Conservation (phyloP, 2,797 vertebrate species). For the Lagocephalus sceleratus region DNA sequence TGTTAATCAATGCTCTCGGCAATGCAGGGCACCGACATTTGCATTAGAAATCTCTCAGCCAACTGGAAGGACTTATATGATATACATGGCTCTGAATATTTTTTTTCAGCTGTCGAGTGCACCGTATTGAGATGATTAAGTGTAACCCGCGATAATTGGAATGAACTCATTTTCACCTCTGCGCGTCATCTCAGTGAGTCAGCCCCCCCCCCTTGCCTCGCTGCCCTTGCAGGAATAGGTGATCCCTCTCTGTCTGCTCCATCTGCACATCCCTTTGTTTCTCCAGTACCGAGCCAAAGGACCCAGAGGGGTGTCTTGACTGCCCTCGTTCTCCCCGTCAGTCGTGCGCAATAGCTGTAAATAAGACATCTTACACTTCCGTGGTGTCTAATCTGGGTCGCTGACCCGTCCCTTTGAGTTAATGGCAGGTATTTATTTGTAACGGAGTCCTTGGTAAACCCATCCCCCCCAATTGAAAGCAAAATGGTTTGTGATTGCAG, state of each 20-base stretch:
- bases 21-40: slow-evolving; percentile 7
- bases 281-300: slow-evolving; percentile 19
- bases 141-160: slow-evolving; percentile 30
- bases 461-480: background rate
- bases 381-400: background rate
- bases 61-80: slow-evolving; percentile 19
- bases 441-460: slow-evolving; percentile 2
- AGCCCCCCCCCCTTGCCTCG: slow-evolving; percentile 20
- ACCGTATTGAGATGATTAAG: slow-evolving; percentile 17
- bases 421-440: slow-evolving; percentile 11
- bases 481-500: slow-evolving; percentile 1
- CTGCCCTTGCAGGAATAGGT: slow-evolving; percentile 39
- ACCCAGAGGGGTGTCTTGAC: slow-evolving; percentile 7
- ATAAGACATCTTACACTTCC: too few species aligned
- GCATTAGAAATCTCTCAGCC: slow-evolving; percentile 18
- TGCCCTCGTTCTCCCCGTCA: slow-evolving; percentile 10
- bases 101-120: slow-evolving; percentile 13
- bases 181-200: slow-evolving; percentile 37
- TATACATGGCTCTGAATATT: slow-evolving; percentile 14
- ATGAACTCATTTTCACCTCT: slow-evolving; percentile 46
- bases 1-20: slow-evolving; percentile 6
- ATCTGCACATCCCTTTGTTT: slow-evolving; percentile 39
- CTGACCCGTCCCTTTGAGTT: background rate
- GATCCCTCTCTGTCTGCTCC: slow-evolving; percentile 47
- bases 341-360: slow-evolving; percentile 1